Evolutionary conservation across 2,888 invertebrate genomes (phyloP).

Genomic region (Tenthredo mesomela): DNA sequence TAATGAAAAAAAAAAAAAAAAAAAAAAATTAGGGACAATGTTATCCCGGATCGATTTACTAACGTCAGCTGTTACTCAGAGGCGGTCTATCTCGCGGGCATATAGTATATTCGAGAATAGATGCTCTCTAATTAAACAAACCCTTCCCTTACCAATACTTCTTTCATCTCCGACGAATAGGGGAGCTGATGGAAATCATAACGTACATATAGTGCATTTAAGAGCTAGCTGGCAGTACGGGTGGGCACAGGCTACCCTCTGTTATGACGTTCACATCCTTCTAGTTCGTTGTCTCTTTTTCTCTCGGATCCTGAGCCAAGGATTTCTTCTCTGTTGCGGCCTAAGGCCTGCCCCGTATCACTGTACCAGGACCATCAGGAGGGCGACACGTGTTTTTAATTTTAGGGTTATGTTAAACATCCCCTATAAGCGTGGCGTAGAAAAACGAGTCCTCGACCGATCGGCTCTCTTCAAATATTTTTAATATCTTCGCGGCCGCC

Average conservation of each 20-base stretch:
- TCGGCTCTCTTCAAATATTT: slow-evolving; percentile 48
- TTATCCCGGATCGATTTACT: slow-evolving; percentile 33
- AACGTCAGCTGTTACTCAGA: slow-evolving; percentile 46
- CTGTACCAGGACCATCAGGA: slow-evolving; percentile 48
- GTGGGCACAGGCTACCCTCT: slow-evolving; percentile 49
- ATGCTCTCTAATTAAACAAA: slow-evolving; percentile 51
- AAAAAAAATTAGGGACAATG: neutral
- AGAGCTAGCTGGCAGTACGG: slow-evolving; percentile 45
- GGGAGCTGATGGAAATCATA: slow-evolving; percentile 51
- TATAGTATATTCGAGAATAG: slow-evolving; percentile 37
- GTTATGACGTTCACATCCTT: slow-evolving; percentile 53
- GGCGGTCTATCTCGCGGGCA: slow-evolving; percentile 42
- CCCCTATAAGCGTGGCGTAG: slow-evolving; percentile 53
- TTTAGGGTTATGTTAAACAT: slow-evolving; percentile 59
- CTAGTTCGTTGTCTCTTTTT: slow-evolving; percentile 1
- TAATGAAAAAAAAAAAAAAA: neutral
- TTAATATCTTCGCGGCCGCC: slow-evolving; percentile 42
- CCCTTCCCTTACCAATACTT: slow-evolving; percentile 49
- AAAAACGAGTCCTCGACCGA: slow-evolving; percentile 42
- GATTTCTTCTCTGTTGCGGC: slow-evolving; percentile 35
- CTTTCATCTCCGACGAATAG: slow-evolving; percentile 48
- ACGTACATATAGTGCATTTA: slow-evolving; percentile 41
- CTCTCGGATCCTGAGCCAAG: slow-evolving; percentile 45
- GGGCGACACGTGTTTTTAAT: slow-evolving; percentile 60
- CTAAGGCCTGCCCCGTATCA: slow-evolving; percentile 53